These are phyloP conservation scores for Myopa tessellatipennis DNA, from an alignment of 2,888 invertebrate species.

Conservation along the genomic window DNA sequence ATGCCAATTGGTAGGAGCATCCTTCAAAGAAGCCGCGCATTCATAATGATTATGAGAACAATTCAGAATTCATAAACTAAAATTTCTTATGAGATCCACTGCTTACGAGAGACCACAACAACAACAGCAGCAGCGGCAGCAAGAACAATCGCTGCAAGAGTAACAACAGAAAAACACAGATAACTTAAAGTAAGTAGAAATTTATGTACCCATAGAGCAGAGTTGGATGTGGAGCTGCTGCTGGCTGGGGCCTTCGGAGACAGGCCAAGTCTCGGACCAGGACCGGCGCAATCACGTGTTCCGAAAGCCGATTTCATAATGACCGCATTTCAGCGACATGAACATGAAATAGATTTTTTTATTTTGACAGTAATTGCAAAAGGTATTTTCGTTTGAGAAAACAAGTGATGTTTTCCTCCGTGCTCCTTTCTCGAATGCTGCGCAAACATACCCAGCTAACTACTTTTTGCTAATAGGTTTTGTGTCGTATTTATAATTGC, in stretches of 20 bases:
- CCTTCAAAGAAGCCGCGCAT: conserved; percentile 34
- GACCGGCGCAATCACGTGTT: neutral
- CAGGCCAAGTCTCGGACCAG: neutral
- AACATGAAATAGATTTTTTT: conserved; percentile 62
- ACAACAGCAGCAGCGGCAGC: conserved; percentile 17
- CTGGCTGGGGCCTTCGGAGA: neutral
- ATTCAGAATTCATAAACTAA: conserved; percentile 60
- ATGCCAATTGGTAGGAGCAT: conserved; percentile 19
- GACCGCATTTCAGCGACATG: conserved; percentile 55
- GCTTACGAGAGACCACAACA: conserved; percentile 30
- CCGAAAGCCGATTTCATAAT: conserved; percentile 50
- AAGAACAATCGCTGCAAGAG: neutral
- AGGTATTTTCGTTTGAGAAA: conserved; percentile 44
- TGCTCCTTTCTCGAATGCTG: neutral
- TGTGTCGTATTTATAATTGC: conserved; percentile 22
- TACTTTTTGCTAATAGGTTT: conserved; percentile 25
- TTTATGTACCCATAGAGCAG: conserved; percentile 29
- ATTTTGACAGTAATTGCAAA: conserved; percentile 43
- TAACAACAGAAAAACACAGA: conserved; percentile 22
- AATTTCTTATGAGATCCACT: conserved; percentile 56
- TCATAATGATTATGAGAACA: conserved; percentile 36
- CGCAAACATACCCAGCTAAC: conserved; percentile 8
- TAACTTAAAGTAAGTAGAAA: conserved; percentile 37
- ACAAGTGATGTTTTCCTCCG: neutral
- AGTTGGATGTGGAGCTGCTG: neutral